phyloP scores from a whole-genome alignment of 2,888 invertebrate species.

The Argynnis bischoffii region DNA sequence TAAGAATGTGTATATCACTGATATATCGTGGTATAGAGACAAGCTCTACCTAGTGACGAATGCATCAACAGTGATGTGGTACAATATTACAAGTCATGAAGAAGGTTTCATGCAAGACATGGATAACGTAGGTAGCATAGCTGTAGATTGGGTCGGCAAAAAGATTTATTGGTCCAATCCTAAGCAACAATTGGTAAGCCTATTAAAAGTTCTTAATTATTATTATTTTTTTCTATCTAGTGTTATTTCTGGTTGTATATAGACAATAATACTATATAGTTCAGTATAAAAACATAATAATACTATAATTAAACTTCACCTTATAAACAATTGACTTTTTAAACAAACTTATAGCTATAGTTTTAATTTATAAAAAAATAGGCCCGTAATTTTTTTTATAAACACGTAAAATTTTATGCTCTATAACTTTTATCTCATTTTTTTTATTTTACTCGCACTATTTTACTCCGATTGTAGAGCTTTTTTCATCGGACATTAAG shows the following conservation, averaged over 20 bases:
- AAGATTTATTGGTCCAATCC: constrained; percentile 96
- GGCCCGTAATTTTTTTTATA: too few species aligned
- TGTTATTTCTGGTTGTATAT: background rate
- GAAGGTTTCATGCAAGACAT: constrained; percentile 84
- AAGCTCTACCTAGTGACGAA: constrained; percentile 89
- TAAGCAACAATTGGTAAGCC: constrained; percentile 89
- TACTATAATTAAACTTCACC: too few species aligned
- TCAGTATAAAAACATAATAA: too few species aligned
- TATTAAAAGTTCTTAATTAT: background rate
- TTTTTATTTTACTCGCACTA: too few species aligned
- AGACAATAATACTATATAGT: too few species aligned
- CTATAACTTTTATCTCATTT: too few species aligned
- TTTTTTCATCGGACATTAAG: too few species aligned
- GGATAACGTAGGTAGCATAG: constrained; percentile 89
- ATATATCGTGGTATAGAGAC: constrained; percentile 90
- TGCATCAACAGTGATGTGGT: constrained; percentile 86
- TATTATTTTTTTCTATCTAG: background rate
- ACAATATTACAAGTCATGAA: constrained; percentile 84
- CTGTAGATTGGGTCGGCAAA: constrained; percentile 95
- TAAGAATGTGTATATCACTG: constrained; percentile 84
- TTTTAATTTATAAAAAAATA: too few species aligned
- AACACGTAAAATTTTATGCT: too few species aligned
- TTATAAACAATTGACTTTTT: too few species aligned
- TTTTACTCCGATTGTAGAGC: too few species aligned
- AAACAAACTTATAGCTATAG: too few species aligned